Base-by-base conservation (phyloP, 2,797 vertebrate species). In the Crocodylus rhombifer region DNA sequence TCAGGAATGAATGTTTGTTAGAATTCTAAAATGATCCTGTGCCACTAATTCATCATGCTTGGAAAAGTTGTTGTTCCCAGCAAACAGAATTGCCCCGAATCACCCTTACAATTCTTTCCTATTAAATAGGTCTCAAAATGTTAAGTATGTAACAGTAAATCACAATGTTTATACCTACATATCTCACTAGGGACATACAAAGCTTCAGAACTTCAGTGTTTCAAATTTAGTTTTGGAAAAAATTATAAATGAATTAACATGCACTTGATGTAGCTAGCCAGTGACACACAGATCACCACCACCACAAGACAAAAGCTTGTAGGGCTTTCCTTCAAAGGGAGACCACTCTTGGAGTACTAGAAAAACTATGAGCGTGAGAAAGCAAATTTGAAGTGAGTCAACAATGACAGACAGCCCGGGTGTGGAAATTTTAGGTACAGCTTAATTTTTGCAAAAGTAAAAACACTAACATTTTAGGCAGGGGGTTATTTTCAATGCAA, bases 141-240 rank as follows among this genome's bases (percentile, higher is more conserved):
- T 55, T 3, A 69, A 82, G 42, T 5, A 5, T 21, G 51, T 2
- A 42, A 58, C 1, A 67, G 11, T 23, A 75, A 85, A 36, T 63
- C 7, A 76, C 42, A 79, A 90, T 60, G 65, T 86, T 17, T 14
- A 25, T 23, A 5, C 14, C 16, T 26, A 5, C 1, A 63, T 62
- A 42, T 25, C 36, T 89, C 56, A 25, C 28, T 25, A 77, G 74
- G 82, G 57, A 55, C 64, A 61, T 18, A 69, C 65, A 73, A 87
- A 83, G 6, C 36, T 25, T 2, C 1, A 0, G 20, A 33, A 58
- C n/a, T 33, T 21, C 17, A 65, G 23, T 0, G 21, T 69, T 69
- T 20, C 65, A n/a, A 21, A 21, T 69, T 21, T 69, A 33, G 18
- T 51, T 69, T 33, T 30, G 30, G 30, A 69, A 69, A 30, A 67